Base-by-base conservation (phyloP, 2,113 vertebrate species). In the Lycaon pictus region DNA sequence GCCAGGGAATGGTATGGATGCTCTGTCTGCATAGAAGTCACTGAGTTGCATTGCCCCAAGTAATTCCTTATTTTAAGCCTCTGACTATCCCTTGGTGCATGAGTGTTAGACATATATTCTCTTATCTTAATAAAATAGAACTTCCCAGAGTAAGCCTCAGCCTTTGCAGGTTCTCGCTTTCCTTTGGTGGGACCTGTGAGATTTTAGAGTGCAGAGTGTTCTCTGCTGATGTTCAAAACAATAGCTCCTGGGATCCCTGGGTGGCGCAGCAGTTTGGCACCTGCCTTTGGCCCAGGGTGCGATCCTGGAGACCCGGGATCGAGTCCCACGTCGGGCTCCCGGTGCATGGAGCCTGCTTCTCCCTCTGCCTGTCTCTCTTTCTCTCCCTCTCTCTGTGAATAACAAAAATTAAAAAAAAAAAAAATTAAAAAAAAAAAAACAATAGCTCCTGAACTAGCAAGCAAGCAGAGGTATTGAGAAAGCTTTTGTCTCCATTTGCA, bases 111-210 rank as follows among this genome's bases (percentile, higher is more conserved):
- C n/a, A 17, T 13, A 19, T 82, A 29, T 43, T n/a, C 37, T 23
- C 55, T 29, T 17, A 51, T 15, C 12, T 51, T 0, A 3, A 32
- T 23, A 37, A 71, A 43, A 55, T 2, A 27, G 0, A 37, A 27
- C 71, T n/a, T 35, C 53, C 5, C 8, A 35, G 35, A 51, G 29
- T 22, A 27, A 60, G 15, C 8, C 4, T 88, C 20, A 20, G 5
- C 8, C 22, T 8, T 11, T 37, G 19, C 6, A 3, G 12, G 7
- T 56, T 9, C 19, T 32, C 3, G 0, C 19, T 3, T 67, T 13
- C 1, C 3, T 2, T 88, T 5, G 2, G 11, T 17, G 63, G 22
- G 7, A 22, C 9, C 5, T 0, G 7, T 0, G 0, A 29, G 15
- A 0, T n/a, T 8, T 25, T 23, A 53, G 43, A 37, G 0, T 2